Conservation (phyloP, 2,888 invertebrate genomes). For the Sesamia inferens region DNA sequence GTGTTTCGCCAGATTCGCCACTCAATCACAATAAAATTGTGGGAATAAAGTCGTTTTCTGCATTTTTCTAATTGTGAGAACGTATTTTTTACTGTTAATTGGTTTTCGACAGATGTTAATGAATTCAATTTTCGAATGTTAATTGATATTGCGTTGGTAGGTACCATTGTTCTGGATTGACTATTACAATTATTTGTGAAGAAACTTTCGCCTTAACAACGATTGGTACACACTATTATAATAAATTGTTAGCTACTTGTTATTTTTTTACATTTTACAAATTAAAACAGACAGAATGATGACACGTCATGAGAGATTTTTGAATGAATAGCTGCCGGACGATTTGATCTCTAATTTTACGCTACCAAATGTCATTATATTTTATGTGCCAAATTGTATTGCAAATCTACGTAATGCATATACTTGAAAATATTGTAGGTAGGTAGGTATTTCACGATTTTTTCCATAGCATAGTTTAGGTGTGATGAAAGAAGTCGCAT, state of each 20-base stretch:
- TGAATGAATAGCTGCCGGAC: neutral
- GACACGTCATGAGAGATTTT: constrained; percentile 31
- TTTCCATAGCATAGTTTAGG: too few relatives aligned
- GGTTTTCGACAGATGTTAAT: constrained; percentile 77
- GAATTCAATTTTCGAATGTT: constrained; percentile 73
- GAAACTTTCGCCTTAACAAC: constrained; percentile 52
- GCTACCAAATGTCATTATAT: constrained; percentile 8
- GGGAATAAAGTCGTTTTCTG: constrained; percentile 80
- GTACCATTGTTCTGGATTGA: constrained; percentile 67
- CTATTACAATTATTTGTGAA: constrained; percentile 53
- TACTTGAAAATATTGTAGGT: neutral
- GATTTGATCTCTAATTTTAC: constrained; percentile 6
- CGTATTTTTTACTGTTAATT: constrained; percentile 73
- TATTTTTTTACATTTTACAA: constrained; percentile 33
- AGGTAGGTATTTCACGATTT: too few relatives aligned
- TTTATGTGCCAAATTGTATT: neutral
- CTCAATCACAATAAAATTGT: constrained; percentile 84
- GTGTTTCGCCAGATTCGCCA: constrained; percentile 78
- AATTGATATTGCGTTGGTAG: constrained; percentile 65
- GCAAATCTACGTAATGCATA: neutral
- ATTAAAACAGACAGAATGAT: constrained; percentile 35
- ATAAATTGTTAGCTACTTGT: constrained; percentile 28
- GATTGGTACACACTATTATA: constrained; percentile 19
- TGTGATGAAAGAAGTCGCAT: neutral
- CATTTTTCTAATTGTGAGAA: constrained; percentile 83